Conservation (phyloP, 1,140 invertebrate genomes). For the Mercenaria mercenaria region DNA sequence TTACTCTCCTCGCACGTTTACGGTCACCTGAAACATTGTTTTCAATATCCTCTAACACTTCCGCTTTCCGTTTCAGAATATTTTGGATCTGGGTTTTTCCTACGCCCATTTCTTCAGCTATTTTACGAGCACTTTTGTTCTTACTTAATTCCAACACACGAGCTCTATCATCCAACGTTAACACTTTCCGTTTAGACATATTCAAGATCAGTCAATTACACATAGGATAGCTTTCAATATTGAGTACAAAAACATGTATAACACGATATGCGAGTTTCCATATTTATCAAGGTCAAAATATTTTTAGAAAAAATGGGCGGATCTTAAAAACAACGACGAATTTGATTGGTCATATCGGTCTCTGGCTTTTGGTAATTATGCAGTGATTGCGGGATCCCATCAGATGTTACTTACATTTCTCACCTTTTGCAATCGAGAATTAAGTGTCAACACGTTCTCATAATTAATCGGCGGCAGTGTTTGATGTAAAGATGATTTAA, state of each 20-base stretch:
- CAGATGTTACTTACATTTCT: not conserved
- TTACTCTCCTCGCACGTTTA: not conserved
- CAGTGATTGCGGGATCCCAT: slow-evolving; percentile 14
- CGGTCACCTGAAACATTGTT: slow-evolving; percentile 19
- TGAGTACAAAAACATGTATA: too few species aligned
- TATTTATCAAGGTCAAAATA: too few species aligned
- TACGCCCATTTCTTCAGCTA: slow-evolving; percentile 48
- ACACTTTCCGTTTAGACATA: slow-evolving; percentile 45
- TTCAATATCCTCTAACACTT: slow-evolving; percentile 47
- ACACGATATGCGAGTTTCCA: too few species aligned
- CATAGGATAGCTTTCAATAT: too few species aligned
- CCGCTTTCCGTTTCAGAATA: slow-evolving; percentile 35
- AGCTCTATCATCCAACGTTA: slow-evolving; percentile 44
- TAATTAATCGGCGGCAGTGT: too few species aligned
- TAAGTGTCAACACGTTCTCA: not conserved
- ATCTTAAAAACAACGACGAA: too few species aligned
- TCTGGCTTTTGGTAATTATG: too few species aligned
- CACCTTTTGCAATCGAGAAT: not conserved
- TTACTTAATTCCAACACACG: not conserved
- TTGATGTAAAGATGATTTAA: not conserved
- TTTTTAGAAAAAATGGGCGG: too few species aligned
- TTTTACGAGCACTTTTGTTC: slow-evolving; percentile 29
- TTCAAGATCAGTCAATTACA: too few species aligned
- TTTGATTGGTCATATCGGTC: too few species aligned
- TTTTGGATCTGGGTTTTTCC: slow-evolving; percentile 59